Conservation (phyloP, 2,113 vertebrate species). For the Stegastes partitus region DNA sequence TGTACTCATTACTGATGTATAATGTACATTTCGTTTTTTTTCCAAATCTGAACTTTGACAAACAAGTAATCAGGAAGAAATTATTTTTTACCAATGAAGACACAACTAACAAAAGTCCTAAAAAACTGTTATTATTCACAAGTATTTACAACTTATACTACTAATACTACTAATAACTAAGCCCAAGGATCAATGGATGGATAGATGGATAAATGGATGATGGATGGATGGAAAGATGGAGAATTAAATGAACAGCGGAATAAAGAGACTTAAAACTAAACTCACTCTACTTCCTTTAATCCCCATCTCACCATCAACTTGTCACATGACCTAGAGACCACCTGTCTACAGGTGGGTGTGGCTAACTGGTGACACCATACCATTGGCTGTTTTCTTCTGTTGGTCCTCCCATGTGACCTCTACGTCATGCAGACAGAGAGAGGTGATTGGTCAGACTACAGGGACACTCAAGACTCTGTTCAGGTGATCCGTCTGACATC, state of each 20-base stretch:
- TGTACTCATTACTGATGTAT: too few relatives aligned
- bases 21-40: too few relatives aligned
- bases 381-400: constrained; percentile 90
- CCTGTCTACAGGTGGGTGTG: constrained; percentile 86
- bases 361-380: constrained; percentile 88
- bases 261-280: neutral
- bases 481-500: constrained; percentile 7
- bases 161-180: too few relatives aligned
- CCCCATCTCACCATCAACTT: neutral
- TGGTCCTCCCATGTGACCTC: constrained; percentile 99
- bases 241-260: too few relatives aligned
- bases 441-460: constrained; percentile 45
- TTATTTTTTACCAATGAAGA: too few relatives aligned
- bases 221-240: neutral
- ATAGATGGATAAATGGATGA: neutral
- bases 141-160: too few relatives aligned
- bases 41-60: too few relatives aligned
- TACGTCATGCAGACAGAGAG: constrained; percentile 83
- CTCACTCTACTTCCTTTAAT: neutral
- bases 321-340: constrained; percentile 76
- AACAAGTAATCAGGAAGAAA: too few relatives aligned
- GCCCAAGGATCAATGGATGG: neutral
- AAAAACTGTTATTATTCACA: too few relatives aligned
- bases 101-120: too few relatives aligned
- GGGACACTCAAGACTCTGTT: neutral